Evolutionary conservation across 1,140 invertebrate genomes (phyloP).

Genomic region (Mylabris phalerata): DNA sequence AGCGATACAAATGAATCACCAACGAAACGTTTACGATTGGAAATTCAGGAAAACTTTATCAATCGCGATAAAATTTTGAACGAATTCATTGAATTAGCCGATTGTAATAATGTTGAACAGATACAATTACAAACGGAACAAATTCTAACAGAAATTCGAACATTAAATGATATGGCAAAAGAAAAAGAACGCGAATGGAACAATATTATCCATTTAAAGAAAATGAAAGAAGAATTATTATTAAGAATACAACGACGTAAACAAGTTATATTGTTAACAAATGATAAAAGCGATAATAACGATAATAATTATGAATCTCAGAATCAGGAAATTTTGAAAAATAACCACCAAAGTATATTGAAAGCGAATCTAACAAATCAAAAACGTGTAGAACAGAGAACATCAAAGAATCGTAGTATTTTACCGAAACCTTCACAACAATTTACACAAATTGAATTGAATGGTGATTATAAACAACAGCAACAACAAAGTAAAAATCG

Average conservation of each 20-base stretch:
- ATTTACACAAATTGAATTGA: constrained; percentile 42
- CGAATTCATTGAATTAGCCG: constrained; percentile 52
- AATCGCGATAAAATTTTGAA: constrained; percentile 51
- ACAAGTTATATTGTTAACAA: constrained; percentile 47
- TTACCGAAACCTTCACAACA: constrained; percentile 39
- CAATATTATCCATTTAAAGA: constrained; percentile 67
- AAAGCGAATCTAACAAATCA: constrained; percentile 20
- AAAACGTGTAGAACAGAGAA: neutral
- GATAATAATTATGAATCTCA: constrained; percentile 13
- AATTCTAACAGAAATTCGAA: constrained; percentile 54
- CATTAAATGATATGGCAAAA: constrained; percentile 58
- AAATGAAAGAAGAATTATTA: constrained; percentile 73
- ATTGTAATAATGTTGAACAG: constrained; percentile 50
- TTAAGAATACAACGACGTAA: constrained; percentile 58
- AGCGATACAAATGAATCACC: constrained; percentile 34
- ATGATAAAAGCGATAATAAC: constrained; percentile 22
- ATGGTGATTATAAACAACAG: constrained; percentile 39
- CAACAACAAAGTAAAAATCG: constrained; percentile 52
- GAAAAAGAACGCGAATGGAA: constrained; percentile 81
- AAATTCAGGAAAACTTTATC: constrained; percentile 49
- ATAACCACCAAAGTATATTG: constrained; percentile 21
- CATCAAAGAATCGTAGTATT: constrained; percentile 18
- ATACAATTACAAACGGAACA: constrained; percentile 53
- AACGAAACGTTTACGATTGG: constrained; percentile 46
- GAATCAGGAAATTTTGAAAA: constrained; percentile 5